A percentile compares a stretch with the other conserved stretches of the same genome.
Evolutionary conservation across 2,888 invertebrate genomes (phyloP).

Genomic region (Dysmachus trigonus): DNA sequence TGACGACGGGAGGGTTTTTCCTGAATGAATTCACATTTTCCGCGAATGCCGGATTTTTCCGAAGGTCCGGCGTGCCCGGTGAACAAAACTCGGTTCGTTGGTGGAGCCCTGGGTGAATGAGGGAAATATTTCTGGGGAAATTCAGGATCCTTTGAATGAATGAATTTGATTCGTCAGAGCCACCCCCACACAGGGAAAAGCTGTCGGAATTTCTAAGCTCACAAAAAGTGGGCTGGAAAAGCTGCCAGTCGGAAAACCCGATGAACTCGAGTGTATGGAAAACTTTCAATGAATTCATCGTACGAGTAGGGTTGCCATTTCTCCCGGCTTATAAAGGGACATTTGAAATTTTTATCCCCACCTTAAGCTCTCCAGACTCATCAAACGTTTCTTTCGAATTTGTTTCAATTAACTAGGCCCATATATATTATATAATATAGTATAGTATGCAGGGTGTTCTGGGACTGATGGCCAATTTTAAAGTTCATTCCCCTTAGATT

Average conservation of each 20-base stretch:
- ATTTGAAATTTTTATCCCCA: not conserved
- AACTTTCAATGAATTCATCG: not conserved
- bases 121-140: not conserved
- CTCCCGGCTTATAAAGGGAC: not conserved
- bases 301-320: not conserved
- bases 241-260: not conserved
- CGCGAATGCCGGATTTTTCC: not conserved
- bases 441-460: too few relatives aligned
- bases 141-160: not conserved
- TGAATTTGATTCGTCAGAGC: not conserved
- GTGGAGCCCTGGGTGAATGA: not conserved
- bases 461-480: too few relatives aligned
- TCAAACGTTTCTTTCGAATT: not conserved
- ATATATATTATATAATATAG: too few relatives aligned
- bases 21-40: slow-evolving; percentile 12
- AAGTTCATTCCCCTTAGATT: too few relatives aligned
- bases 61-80: not conserved
- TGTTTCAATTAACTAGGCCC: too few relatives aligned
- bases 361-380: not conserved
- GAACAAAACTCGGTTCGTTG: not conserved
- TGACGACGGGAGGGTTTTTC: slow-evolving; percentile 50
- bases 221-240: slow-evolving; percentile 14
- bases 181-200: not conserved
- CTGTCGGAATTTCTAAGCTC: not conserved
- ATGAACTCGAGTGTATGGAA: not conserved